These are phyloP conservation scores for Nezara viridula DNA, from an alignment of 2,888 invertebrate genomes.

Conservation along the genomic window DNA sequence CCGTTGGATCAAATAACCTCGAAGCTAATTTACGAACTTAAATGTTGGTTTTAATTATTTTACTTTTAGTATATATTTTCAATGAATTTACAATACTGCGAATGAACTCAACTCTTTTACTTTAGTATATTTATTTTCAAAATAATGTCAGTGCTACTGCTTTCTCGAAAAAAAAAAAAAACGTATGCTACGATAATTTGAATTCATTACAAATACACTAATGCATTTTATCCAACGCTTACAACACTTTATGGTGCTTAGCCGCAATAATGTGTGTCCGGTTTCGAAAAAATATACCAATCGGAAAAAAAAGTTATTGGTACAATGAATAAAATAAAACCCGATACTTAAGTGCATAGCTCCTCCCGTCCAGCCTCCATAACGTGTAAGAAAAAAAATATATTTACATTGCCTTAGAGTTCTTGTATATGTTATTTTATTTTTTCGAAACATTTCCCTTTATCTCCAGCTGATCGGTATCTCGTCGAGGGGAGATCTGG, in stretches of 20 bases:
- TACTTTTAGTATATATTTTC: neutral
- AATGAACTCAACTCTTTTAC: neutral
- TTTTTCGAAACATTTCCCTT: conserved; percentile 48
- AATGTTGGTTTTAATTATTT: neutral
- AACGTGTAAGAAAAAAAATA: conserved; percentile 49
- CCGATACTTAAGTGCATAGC: conserved; percentile 44
- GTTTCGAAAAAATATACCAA: conserved; percentile 23
- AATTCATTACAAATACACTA: conserved; percentile 25
- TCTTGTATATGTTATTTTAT: conserved; percentile 48
- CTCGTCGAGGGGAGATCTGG: conserved; percentile 20
- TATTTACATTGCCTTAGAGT: conserved; percentile 12
- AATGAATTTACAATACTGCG: neutral
- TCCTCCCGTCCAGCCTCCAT: conserved; percentile 20
- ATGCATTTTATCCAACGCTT: conserved; percentile 9
- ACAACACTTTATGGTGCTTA: neutral
- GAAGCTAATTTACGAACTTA: no score
- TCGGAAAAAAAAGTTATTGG: conserved; percentile 18
- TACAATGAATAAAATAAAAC: conserved; percentile 43
- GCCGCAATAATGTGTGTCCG: neutral
- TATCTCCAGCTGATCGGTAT: conserved; percentile 47
- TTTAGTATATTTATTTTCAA: neutral
- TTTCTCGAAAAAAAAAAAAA: neutral
- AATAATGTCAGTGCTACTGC: neutral
- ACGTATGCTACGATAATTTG: neutral
- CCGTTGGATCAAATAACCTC: no score